phyloP scores from a whole-genome alignment of 92 coral and sea anemone genomes.

The Porites lobata region DNA sequence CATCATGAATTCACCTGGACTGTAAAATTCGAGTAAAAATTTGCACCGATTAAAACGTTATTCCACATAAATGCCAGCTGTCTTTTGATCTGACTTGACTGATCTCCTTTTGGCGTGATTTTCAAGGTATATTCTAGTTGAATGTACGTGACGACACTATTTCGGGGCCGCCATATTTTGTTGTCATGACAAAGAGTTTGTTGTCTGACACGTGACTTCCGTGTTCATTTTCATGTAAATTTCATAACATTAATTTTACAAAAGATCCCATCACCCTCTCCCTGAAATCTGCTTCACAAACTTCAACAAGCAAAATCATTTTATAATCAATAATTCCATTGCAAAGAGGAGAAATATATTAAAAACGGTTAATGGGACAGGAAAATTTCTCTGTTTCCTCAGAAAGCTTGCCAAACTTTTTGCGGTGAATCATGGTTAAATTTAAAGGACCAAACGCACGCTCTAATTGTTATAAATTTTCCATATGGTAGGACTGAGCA shows the following conservation, averaged over 20 bases:
- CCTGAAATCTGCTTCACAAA: background rate
- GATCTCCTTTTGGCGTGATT: background rate
- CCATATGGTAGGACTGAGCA: background rate
- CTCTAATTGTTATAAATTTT: background rate
- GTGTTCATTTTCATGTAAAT: background rate
- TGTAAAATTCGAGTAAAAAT: background rate
- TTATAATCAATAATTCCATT: background rate
- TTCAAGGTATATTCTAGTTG: no score
- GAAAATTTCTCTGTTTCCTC: background rate
- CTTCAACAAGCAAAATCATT: background rate
- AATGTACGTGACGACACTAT: conserved; percentile 2
- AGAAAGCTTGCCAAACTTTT: background rate
- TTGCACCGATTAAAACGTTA: background rate
- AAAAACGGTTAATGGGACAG: background rate
- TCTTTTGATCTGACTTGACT: background rate
- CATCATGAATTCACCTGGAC: conserved; percentile 47
- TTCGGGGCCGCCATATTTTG: conserved; percentile 26
- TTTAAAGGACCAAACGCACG: no score
- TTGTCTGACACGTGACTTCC: conserved; percentile 42
- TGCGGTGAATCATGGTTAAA: no score
- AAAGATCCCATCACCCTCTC: background rate
- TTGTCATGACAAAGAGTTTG: conserved; percentile 65
- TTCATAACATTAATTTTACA: background rate
- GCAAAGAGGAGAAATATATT: background rate
- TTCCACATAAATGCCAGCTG: background rate